Conservation (phyloP, 2,888 invertebrate genomes). For the Drosophila prostipennis region DNA sequence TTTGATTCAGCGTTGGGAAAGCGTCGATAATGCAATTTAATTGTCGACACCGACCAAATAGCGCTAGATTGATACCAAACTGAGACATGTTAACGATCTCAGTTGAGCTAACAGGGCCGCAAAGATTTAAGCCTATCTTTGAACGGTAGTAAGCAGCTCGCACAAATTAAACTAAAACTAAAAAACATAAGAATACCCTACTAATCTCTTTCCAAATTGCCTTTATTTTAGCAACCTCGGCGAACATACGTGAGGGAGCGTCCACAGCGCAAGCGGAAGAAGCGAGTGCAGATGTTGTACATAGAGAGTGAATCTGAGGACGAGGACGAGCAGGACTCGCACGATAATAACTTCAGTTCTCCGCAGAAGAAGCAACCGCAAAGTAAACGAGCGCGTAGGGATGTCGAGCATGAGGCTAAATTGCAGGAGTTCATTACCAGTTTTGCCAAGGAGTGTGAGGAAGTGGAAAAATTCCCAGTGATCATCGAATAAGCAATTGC, state of each 20-base stretch:
- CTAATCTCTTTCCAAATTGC: background rate
- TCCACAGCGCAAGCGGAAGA: slow-evolving; percentile 73
- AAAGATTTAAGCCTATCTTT: slow-evolving; percentile 64
- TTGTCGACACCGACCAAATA: slow-evolving; percentile 5
- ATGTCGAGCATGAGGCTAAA: slow-evolving; percentile 55
- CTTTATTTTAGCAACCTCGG: slow-evolving; percentile 58
- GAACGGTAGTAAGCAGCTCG: slow-evolving; percentile 72
- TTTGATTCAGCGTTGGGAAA: slow-evolving; percentile 31
- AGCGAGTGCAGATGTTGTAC: slow-evolving; percentile 66
- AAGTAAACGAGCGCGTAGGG: slow-evolving; percentile 54
- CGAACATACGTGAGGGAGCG: slow-evolving; percentile 77
- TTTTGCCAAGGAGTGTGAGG: slow-evolving; percentile 81
- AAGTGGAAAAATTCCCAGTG: slow-evolving; percentile 79
- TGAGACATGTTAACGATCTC: slow-evolving; percentile 49
- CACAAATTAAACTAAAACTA: slow-evolving; percentile 32
- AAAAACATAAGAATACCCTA: background rate
- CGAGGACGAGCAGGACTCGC: slow-evolving; percentile 57
- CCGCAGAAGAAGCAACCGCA: slow-evolving; percentile 52
- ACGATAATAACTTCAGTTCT: slow-evolving; percentile 42
- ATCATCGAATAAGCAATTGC: slow-evolving; percentile 68
- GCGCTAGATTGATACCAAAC: slow-evolving; percentile 61
- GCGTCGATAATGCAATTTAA: background rate
- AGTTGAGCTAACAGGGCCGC: slow-evolving; percentile 73
- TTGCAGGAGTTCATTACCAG: slow-evolving; percentile 75
- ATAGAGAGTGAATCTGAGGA: slow-evolving; percentile 77